Percentiles rank a stretch among this genome's conserved stretches.
Evolutionary conservation across 1,140 invertebrate species (phyloP).

Genomic region (Lamellibrachia luymesi): DNA sequence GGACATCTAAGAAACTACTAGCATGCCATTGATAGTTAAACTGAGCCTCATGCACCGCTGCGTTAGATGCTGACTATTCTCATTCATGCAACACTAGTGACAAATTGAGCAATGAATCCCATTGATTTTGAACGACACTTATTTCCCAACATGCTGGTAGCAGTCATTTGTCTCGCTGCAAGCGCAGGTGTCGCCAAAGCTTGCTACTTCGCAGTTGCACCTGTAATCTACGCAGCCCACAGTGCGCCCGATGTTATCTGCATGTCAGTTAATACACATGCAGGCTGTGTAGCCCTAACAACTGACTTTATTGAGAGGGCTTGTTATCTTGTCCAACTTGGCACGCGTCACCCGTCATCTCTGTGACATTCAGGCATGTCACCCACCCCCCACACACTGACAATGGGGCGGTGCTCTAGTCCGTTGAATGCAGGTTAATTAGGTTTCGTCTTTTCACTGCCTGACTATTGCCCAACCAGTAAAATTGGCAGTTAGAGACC

Average conservation of each 20-base stretch:
- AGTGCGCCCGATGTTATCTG: not conserved
- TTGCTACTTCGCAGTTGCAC: not conserved
- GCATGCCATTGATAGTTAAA: not conserved
- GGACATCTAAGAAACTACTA: not conserved
- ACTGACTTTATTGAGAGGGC: not conserved
- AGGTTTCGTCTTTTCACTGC: not conserved
- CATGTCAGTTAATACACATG: not conserved
- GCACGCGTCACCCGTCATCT: not conserved
- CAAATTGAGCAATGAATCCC: not conserved
- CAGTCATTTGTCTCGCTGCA: not conserved
- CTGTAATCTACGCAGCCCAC: not conserved
- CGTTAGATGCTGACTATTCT: not conserved
- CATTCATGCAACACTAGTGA: not conserved
- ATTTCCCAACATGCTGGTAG: not conserved
- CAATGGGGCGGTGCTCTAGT: not conserved
- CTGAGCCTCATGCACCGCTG: not conserved
- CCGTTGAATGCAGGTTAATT: not conserved
- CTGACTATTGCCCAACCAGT: not conserved
- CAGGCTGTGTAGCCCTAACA: not conserved
- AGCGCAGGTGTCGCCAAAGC: constrained; percentile 2
- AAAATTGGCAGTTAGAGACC: not conserved
- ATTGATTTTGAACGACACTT: not conserved
- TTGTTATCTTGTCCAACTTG: not conserved
- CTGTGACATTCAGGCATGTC: not conserved
- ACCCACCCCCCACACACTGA: not conserved